Evolutionary conservation across 2,888 invertebrate genomes (phyloP), one percentile per base, ranked within the genome.

Genomic region (Conistra vaccinii): DNA sequence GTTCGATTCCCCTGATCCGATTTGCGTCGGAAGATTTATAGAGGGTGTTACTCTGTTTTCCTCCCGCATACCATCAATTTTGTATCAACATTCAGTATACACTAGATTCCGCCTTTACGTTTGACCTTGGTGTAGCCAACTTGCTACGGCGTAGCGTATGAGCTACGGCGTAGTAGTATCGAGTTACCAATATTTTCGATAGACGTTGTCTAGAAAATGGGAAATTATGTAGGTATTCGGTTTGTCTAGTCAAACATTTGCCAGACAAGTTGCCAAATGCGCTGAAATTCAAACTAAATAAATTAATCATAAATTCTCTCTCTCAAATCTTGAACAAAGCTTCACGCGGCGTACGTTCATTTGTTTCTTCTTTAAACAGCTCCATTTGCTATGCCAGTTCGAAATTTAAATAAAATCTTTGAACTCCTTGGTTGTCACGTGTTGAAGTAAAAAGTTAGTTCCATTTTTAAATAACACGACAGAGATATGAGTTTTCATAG

Each of bases 1-100:
- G 32, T 32, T 23, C 61, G 65, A 73, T 70, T 76, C 72, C 62
- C 53, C 35, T 61, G 14, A 78, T 42, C 57, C 67, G 73, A 80
- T 82, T 80, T 58, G 6, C 48, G 39, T 48, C 3, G 10, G 32
- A 72, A 85, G 85, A 85, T 84, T 84, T 85, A 84, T 83, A 60
- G 72, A 48, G 63, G 60, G 23, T 65, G 29, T 76, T 66, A 69
- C 72, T 67, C 35, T 73, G 57, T 65, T 80, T 78, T 70, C 39
- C n/a, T 69, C 35, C 20, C 10, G 14, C 20, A 68, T 57, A 69
- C 48, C 20, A 82, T 73, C 35, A 67, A 72, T 78, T 65, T 78
- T 84, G n/a, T 65, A 71, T 71, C 39, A 63, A n/a, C 58, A 45
- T 51, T 66, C 10, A 63, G 48, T 79, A 12, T 60, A 58, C 9